These are phyloP conservation scores for Macquaria australasica DNA, from an alignment of 2,113 vertebrate species.

Conservation along the genomic window DNA sequence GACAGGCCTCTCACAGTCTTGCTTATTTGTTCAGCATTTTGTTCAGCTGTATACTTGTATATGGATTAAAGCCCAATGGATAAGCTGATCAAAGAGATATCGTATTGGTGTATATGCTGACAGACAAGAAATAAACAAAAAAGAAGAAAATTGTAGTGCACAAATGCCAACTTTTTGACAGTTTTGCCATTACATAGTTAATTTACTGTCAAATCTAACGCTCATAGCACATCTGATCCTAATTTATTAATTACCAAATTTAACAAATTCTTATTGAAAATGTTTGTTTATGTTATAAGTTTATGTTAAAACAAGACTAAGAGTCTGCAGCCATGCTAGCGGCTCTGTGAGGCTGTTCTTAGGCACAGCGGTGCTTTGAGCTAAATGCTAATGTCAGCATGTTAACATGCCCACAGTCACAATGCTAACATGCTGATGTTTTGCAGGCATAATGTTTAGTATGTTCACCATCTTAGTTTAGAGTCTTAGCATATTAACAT, in stretches of 20 bases:
- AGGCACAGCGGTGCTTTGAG: too few species aligned
- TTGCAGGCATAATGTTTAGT: too few species aligned
- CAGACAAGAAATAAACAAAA: background rate
- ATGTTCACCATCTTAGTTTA: background rate
- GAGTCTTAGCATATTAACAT: background rate
- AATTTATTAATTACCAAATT: background rate
- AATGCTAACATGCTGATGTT: background rate
- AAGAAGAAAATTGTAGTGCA: background rate
- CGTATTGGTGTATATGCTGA: background rate
- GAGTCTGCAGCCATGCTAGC: background rate
- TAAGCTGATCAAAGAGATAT: background rate
- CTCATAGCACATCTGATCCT: background rate
- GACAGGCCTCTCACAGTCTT: background rate
- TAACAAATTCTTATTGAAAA: background rate
- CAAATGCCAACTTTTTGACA: background rate
- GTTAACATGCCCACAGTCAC: background rate
- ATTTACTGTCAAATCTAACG: background rate
- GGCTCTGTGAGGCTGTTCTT: too few species aligned
- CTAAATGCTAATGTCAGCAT: too few species aligned
- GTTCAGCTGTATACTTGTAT: background rate
- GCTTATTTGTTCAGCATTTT: background rate
- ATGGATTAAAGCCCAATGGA: background rate
- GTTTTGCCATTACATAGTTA: background rate
- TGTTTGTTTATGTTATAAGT: background rate
- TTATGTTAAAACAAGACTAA: background rate